These are phyloP conservation scores for Dromococcyx pavoninus DNA, from an alignment of 2,797 vertebrate genomes.

Conservation along the genomic window DNA sequence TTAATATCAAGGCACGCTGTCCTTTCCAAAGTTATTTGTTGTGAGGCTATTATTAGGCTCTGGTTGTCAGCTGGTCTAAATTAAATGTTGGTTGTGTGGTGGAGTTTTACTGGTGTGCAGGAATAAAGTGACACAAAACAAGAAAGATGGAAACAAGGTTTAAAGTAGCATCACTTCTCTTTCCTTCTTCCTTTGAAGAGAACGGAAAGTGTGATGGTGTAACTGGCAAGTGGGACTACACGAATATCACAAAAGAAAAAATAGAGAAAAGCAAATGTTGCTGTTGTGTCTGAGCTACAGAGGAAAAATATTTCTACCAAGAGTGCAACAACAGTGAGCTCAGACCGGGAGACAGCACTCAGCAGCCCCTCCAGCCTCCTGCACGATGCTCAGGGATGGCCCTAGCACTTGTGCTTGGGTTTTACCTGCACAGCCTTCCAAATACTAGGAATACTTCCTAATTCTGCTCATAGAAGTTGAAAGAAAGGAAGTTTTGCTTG, in stretches of 20 bases:
- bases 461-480: neutral
- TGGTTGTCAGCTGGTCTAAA: conserved; percentile 51
- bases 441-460: neutral
- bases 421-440: neutral
- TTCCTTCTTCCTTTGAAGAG: conserved; percentile 34
- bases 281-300: neutral
- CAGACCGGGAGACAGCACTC: neutral
- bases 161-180: conserved; percentile 41
- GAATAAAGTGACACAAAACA: conserved; percentile 66
- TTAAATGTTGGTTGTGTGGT: conserved; percentile 57
- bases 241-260: conserved; percentile 4
- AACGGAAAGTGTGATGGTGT: conserved; percentile 48
- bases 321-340: neutral
- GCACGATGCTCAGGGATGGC: accelerated
- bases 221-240: neutral
- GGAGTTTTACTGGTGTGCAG: conserved; percentile 53
- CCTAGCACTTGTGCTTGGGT: accelerated
- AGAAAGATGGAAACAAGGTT: conserved; percentile 57
- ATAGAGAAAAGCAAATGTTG: conserved; percentile 5
- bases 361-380: neutral
- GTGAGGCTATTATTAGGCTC: conserved; percentile 63
- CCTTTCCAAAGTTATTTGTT: conserved; percentile 56
- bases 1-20: conserved; percentile 34
- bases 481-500: neutral
- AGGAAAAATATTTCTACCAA: neutral